Base-by-base conservation (phyloP, 1,140 invertebrate genomes). In the Heliothis virescens region DNA sequence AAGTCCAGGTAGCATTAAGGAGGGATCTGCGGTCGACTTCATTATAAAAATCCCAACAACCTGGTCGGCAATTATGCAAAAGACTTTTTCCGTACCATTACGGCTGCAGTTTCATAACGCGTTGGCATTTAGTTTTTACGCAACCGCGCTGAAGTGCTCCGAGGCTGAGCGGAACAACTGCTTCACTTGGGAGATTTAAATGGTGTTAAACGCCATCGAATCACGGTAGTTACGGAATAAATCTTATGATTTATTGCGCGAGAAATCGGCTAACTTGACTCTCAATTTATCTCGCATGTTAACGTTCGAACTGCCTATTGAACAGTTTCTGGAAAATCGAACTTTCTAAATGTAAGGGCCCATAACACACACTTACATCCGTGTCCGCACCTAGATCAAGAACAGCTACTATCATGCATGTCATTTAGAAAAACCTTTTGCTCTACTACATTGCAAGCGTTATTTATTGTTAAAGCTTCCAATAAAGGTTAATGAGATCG, bases 71-170 rank as follows among this genome's bases (percentile, higher is more conserved):
- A 76, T 76, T 76, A 76, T 76, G 60, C 60, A 52, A 76, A 63
- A 65, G 52, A 67, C 29, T 67, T 69, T 69, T 69, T 69, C 75
- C 52, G 52, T 34, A 63, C 75, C 48, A 55, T 67, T 78, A 69
- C 50, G 26, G 57, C 41, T 60, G 65, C 74, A 71, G 63, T 79
- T 79, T 62, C 82, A 74, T 80, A 80, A 80, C 67, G 41, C 50
- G 50, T 47, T 72, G 77, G 74, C 80, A 80, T 79, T 82, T 79
- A 77, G 65, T 80, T 83, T 83, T 83, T 84, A 82, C 80, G 83
- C 80, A 84, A 84, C 80, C 29, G 57, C 63, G 52, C 57, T 77
- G 21, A 55, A 59, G 62, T 67, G 50, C 75, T 26, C 16, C 52
- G 62, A 74, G 72, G 57, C 57, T 57, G 72, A 78, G 55, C 48